Evolutionary conservation across 2,797 vertebrate genomes (phyloP).

Genomic region (Balearica regulorum): DNA sequence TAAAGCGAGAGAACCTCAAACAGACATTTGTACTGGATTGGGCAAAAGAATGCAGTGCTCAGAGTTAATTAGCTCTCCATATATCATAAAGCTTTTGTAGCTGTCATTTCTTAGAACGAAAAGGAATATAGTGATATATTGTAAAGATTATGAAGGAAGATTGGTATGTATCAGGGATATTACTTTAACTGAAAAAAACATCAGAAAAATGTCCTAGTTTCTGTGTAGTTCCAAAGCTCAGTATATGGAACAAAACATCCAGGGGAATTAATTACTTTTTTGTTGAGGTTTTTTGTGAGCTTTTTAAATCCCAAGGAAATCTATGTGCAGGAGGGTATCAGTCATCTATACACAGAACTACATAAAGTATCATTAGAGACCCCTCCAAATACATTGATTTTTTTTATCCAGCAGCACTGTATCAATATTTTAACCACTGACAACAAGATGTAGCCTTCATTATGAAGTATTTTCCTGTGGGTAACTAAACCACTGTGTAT

Average conservation of each 20-base stretch:
- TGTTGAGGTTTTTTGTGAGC: not conserved
- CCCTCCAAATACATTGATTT: constrained; percentile 15
- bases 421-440: constrained; percentile 40
- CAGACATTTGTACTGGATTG: not conserved
- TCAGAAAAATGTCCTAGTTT: constrained; percentile 49
- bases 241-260: constrained; percentile 46
- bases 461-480: constrained; percentile 33
- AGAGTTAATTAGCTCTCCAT: constrained; percentile 17
- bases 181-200: constrained; percentile 26
- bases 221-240: constrained; percentile 30
- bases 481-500: not conserved
- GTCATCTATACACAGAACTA: constrained; percentile 22
- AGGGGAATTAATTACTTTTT: constrained; percentile 58
- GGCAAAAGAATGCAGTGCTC: not conserved
- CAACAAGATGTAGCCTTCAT: not conserved
- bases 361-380: constrained; percentile 30
- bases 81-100: not conserved
- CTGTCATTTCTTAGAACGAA: not conserved
- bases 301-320: constrained; percentile 43
- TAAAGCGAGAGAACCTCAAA: not conserved
- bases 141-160: constrained; percentile 44
- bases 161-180: constrained; percentile 21
- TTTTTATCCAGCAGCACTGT: not conserved
- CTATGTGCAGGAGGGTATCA: not conserved
- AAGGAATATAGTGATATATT: constrained; percentile 19